Conservation (phyloP, 1,140 invertebrate species). For the Caligus rogercresseyi region DNA sequence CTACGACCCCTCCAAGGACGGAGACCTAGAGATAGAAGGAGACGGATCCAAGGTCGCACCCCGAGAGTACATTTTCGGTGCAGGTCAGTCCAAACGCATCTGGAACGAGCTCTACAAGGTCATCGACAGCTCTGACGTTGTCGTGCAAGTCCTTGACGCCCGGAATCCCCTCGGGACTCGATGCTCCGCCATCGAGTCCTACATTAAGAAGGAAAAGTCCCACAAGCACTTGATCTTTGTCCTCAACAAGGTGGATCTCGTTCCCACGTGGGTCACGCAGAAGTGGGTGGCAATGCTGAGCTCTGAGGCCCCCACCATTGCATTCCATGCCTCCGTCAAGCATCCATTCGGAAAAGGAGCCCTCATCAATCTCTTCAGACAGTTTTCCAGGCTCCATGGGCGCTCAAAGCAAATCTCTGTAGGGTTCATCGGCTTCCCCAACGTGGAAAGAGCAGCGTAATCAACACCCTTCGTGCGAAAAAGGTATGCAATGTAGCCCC, state of each 20-base stretch:
- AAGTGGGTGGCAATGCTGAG: conserved; percentile 64
- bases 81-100: conserved; percentile 88
- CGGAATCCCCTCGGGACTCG: conserved; percentile 87
- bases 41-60: conserved; percentile 22
- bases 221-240: conserved; percentile 90
- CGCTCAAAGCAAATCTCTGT: conserved; percentile 98
- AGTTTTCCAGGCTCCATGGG: conserved; percentile 84
- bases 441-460: conserved; percentile 98
- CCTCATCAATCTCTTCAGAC: conserved; percentile 82
- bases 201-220: conserved; percentile 66
- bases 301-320: conserved; percentile 86
- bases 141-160: conserved; percentile 81
- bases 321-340: conserved; percentile 91
- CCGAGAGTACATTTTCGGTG: conserved; percentile 48
- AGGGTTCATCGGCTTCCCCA: conserved; percentile 97
- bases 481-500: conserved; percentile 80
- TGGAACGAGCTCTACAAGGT: conserved; percentile 99
- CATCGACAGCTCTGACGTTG: conserved; percentile 93
- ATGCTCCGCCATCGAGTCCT: conserved; percentile 74
- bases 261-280: conserved; percentile 93
- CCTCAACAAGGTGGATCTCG: conserved; percentile 74
- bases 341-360: conserved; percentile 98
- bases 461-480: conserved; percentile 62
- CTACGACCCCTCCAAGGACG: conserved; percentile 61
- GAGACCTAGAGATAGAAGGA: conserved; percentile 41